Conservation (phyloP, 2,113 vertebrate genomes). For the Myotis yumanensis region DNA sequence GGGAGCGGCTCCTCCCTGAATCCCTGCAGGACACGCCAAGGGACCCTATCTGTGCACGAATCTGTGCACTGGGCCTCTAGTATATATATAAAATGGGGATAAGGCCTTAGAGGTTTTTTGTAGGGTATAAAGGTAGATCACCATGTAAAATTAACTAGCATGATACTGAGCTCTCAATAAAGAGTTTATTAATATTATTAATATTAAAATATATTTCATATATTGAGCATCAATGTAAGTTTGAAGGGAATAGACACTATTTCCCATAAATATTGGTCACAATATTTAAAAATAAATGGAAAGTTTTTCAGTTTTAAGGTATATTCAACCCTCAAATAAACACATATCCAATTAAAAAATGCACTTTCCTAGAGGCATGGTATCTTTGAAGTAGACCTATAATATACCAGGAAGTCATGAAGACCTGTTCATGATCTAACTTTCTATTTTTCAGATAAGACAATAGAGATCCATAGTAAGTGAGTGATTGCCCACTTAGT, state of each 20-base stretch:
- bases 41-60: no score
- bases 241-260: background rate
- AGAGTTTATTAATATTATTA: background rate
- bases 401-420: background rate
- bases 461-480: background rate
- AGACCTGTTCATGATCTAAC: background rate
- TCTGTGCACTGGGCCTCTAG: no score
- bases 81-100: background rate
- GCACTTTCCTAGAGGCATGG: background rate
- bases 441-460: background rate
- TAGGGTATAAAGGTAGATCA: background rate
- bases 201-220: background rate
- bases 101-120: background rate
- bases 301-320: background rate
- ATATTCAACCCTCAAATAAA: background rate
- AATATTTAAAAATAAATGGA: constrained; percentile 11
- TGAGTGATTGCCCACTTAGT: background rate
- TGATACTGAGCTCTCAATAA: background rate
- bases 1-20: no score
- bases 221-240: background rate
- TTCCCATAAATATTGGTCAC: background rate
- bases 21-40: no score
- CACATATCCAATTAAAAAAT: background rate
- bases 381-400: background rate
- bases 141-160: background rate